Conservation (phyloP, 92 coral and sea anemone species). For the Muricea muricata region DNA sequence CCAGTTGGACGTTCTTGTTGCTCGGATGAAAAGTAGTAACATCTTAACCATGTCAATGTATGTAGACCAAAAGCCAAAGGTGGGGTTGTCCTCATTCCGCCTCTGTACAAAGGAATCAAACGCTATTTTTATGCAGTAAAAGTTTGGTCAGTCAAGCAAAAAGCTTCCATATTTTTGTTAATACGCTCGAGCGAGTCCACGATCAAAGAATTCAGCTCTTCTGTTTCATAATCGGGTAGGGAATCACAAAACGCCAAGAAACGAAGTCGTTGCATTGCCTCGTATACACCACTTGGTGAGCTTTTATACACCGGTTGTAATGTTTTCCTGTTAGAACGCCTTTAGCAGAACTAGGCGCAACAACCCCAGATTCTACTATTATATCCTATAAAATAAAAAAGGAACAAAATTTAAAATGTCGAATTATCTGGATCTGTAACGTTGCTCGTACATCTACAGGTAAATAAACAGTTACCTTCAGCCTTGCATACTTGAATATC, state of each 20-base stretch:
- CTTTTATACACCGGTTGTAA: slow-evolving; percentile 16
- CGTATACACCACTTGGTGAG: background rate
- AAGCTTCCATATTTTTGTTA: background rate
- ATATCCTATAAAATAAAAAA: background rate
- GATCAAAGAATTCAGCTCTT: background rate
- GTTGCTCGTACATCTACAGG: too few relatives aligned
- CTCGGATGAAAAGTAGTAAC: slow-evolving; percentile 2
- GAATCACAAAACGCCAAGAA: slow-evolving; percentile 1
- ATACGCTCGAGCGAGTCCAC: background rate
- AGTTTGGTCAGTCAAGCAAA: background rate
- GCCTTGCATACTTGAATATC: slow-evolving; percentile 58
- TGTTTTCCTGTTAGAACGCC: slow-evolving; percentile 26
- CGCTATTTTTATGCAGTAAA: background rate
- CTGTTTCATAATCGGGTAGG: background rate
- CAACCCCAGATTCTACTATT: slow-evolving; percentile 1
- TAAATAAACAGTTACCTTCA: background rate
- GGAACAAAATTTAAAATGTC: too few relatives aligned
- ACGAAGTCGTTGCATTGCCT: slow-evolving; percentile 17
- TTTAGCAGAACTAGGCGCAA: slow-evolving; percentile 11
- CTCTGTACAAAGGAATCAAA: background rate
- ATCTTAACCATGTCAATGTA: background rate
- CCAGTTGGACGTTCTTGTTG: slow-evolving; percentile 6
- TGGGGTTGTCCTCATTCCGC: background rate
- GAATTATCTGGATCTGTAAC: too few relatives aligned
- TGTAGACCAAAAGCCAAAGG: background rate